A percentile compares a stretch with the other conserved stretches of the same genome.
These are phyloP conservation scores for Patiria miniata DNA, from an alignment of 35 echinoderm and acorn worm species.

Conservation along the genomic window DNA sequence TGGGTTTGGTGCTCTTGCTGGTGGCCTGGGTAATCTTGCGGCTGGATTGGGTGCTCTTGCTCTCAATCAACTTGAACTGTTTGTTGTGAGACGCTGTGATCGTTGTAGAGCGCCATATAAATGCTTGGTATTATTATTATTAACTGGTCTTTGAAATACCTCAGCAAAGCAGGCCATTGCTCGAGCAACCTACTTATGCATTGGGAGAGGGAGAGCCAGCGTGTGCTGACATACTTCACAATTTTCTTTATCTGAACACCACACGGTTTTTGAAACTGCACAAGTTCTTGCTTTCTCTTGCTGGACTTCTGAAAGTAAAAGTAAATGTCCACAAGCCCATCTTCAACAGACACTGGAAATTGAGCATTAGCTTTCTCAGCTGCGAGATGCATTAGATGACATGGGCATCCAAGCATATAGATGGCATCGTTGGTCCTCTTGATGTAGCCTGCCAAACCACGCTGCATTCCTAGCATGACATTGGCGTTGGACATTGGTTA, in stretches of 20 bases:
- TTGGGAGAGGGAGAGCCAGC: constrained; percentile 31
- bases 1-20: background rate
- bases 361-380: constrained; percentile 52
- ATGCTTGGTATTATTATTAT: too few species aligned
- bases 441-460: constrained; percentile 48
- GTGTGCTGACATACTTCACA: constrained; percentile 57
- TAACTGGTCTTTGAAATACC: constrained; percentile 41
- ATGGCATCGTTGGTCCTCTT: constrained; percentile 23
- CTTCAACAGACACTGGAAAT: constrained; percentile 40
- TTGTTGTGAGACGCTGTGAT: too few species aligned
- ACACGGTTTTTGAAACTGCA: constrained; percentile 49
- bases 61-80: background rate
- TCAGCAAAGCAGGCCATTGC: constrained; percentile 54
- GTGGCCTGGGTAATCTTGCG: too few species aligned
- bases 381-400: constrained; percentile 64
- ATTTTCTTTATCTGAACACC: constrained; percentile 44
- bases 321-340: constrained; percentile 54
- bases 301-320: constrained; percentile 63
- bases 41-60: background rate
- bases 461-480: constrained; percentile 50
- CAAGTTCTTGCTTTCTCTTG: constrained; percentile 58
- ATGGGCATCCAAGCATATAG: constrained; percentile 69
- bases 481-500: constrained; percentile 42
- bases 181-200: constrained; percentile 45
- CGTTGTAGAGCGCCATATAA: too few species aligned